Conservation (phyloP, 2,113 vertebrate genomes). For the Chloroceryle aenea region DNA sequence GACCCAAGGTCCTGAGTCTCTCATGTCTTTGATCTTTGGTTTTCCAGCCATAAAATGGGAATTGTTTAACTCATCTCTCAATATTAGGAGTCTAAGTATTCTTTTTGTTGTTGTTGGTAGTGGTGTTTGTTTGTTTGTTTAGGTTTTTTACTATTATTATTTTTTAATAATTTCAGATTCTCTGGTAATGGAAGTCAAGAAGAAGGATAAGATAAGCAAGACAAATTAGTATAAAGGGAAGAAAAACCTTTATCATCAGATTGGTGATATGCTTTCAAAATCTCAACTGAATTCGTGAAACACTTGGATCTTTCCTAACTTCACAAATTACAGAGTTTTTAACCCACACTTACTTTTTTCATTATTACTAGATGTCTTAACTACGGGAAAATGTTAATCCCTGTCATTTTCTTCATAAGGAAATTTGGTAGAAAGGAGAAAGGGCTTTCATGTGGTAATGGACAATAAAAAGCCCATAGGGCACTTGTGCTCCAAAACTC, state of each 20-base stretch:
- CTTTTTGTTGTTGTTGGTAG: too few relatives aligned
- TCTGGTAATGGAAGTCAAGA: not conserved
- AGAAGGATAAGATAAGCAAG: not conserved
- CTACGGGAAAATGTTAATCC: not conserved
- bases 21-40: not conserved
- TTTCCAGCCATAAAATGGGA: not conserved
- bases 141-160: too few relatives aligned
- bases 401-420: not conserved
- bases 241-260: not conserved
- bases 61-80: not conserved
- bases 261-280: not conserved
- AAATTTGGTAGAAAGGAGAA: not conserved
- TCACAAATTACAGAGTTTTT: accelerated
- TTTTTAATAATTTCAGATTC: not conserved
- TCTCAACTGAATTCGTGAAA: not conserved
- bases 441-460: not conserved
- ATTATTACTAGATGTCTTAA: not conserved
- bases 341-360: not conserved
- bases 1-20: too few relatives aligned
- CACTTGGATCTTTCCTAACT: not conserved
- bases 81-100: not conserved
- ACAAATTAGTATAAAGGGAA: not conserved
- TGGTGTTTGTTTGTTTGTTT: not conserved
- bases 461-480: not conserved
- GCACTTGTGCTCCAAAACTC: not conserved